phyloP scores from a whole-genome alignment of 2,797 vertebrate genomes.

The Dallia pectoralis region DNA sequence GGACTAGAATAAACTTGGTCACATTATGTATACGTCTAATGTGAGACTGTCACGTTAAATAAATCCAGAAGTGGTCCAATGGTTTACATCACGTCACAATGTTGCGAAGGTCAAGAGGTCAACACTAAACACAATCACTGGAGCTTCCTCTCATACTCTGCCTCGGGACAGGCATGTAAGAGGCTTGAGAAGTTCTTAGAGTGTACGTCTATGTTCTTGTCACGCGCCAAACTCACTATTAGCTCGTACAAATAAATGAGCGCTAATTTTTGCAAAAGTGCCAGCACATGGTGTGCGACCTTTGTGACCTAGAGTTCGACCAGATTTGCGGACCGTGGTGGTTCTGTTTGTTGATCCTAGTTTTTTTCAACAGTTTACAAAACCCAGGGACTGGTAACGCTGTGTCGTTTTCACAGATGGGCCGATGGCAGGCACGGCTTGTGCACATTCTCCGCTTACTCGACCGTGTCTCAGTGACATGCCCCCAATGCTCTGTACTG shows the following conservation, averaged over 20 bases:
- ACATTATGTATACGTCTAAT: slow-evolving; percentile 46
- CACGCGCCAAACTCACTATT: slow-evolving; percentile 62
- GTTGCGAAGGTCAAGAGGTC: slow-evolving; percentile 59
- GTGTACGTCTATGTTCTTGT: slow-evolving; percentile 60
- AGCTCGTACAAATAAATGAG: slow-evolving; percentile 75
- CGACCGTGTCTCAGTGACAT: slow-evolving; percentile 11
- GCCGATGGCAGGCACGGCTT: slow-evolving; percentile 34
- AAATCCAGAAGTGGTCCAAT: slow-evolving; percentile 46
- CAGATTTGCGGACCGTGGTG: slow-evolving; percentile 51
- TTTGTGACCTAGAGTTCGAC: slow-evolving; percentile 54
- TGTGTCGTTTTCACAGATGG: slow-evolving; percentile 51
- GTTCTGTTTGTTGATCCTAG: slow-evolving; percentile 75
- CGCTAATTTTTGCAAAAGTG: slow-evolving; percentile 66
- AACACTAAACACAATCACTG: slow-evolving; percentile 68
- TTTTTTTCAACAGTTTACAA: slow-evolving; percentile 65
- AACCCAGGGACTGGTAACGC: slow-evolving; percentile 41
- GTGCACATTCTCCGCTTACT: slow-evolving; percentile 19
- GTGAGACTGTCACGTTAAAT: slow-evolving; percentile 61
- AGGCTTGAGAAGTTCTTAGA: slow-evolving; percentile 47
- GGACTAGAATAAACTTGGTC: slow-evolving; percentile 22
- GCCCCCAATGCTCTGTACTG: slow-evolving; percentile 1
- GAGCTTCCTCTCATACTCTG: slow-evolving; percentile 22
- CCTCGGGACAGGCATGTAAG: slow-evolving; percentile 50
- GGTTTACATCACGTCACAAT: slow-evolving; percentile 65
- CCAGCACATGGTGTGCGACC: slow-evolving; percentile 70